Conservation (phyloP, 2,797 vertebrate genomes). For the Ctenopoma multispine region DNA sequence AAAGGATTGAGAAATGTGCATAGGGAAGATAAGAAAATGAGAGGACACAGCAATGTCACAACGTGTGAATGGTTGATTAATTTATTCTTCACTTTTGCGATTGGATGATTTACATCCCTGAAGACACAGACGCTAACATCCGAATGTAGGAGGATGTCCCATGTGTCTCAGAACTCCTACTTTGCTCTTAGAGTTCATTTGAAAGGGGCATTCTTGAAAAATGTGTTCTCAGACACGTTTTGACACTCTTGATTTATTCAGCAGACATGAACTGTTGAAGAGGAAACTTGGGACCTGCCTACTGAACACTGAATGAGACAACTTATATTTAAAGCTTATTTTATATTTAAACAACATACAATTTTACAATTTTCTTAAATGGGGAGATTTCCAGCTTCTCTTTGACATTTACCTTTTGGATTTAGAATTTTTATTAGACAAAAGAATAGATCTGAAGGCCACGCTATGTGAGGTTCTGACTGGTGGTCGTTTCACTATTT, state of each 20-base stretch:
- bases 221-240: constrained; percentile 45
- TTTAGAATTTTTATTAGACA: neutral
- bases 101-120: constrained; percentile 67
- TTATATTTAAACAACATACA: too few relatives aligned
- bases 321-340: neutral
- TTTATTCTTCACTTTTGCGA: constrained; percentile 68
- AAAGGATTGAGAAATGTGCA: constrained; percentile 63
- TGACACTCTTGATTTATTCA: constrained; percentile 59
- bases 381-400: neutral
- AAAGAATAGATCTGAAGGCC: neutral
- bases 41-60: constrained; percentile 72
- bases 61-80: constrained; percentile 74
- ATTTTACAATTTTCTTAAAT: neutral
- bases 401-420: neutral
- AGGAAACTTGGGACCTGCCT: constrained; percentile 16
- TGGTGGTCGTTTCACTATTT: too few relatives aligned
- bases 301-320: constrained; percentile 1
- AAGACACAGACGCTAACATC: constrained; percentile 53
- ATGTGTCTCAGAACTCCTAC: constrained; percentile 25
- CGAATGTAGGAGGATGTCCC: constrained; percentile 54
- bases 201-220: constrained; percentile 1
- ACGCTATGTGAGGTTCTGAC: too few relatives aligned
- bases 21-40: constrained; percentile 74
- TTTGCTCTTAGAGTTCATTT: constrained; percentile 38
- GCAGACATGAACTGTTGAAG: constrained; percentile 27